These are phyloP conservation scores for Thalassophryne amazonica DNA, from an alignment of 2,797 vertebrate species.

Conservation along the genomic window DNA sequence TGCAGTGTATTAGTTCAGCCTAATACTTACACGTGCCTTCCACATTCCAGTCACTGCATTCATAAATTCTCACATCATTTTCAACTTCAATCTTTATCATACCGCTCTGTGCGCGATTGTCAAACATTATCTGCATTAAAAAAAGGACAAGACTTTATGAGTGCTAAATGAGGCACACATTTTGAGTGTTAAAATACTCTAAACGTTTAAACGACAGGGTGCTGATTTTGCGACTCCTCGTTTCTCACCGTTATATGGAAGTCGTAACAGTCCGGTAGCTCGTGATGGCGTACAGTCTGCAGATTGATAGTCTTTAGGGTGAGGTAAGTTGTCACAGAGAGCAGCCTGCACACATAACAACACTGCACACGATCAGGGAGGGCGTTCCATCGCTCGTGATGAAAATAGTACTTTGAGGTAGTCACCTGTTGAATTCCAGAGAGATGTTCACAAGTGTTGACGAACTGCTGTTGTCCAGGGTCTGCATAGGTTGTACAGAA, in stretches of 20 bases:
- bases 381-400: neutral
- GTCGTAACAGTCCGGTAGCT: slow-evolving; percentile 93
- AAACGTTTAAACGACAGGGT: neutral
- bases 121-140: slow-evolving; percentile 84
- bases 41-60: slow-evolving; percentile 90
- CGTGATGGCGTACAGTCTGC: slow-evolving; percentile 89
- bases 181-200: neutral
- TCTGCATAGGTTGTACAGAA: slow-evolving; percentile 75
- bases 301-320: slow-evolving; percentile 94
- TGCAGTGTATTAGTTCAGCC: too few relatives aligned
- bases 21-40: slow-evolving; percentile 85
- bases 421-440: slow-evolving; percentile 91
- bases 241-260: slow-evolving; percentile 84
- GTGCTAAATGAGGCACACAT: neutral
- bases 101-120: slow-evolving; percentile 93
- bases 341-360: slow-evolving; percentile 77
- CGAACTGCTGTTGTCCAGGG: slow-evolving; percentile 44
- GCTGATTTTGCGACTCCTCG: neutral
- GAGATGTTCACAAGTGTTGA: slow-evolving; percentile 78
- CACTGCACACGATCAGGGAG: too few relatives aligned
- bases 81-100: slow-evolving; percentile 86
- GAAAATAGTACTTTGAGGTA: slow-evolving; percentile 7
- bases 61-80: slow-evolving; percentile 84
- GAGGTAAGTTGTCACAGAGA: slow-evolving; percentile 84
- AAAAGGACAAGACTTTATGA: neutral